A percentile compares a stretch with the other conserved stretches of the same genome.
These are phyloP conservation scores for Serripes groenlandicus DNA, from an alignment of 2,888 invertebrate species.

Conservation along the genomic window DNA sequence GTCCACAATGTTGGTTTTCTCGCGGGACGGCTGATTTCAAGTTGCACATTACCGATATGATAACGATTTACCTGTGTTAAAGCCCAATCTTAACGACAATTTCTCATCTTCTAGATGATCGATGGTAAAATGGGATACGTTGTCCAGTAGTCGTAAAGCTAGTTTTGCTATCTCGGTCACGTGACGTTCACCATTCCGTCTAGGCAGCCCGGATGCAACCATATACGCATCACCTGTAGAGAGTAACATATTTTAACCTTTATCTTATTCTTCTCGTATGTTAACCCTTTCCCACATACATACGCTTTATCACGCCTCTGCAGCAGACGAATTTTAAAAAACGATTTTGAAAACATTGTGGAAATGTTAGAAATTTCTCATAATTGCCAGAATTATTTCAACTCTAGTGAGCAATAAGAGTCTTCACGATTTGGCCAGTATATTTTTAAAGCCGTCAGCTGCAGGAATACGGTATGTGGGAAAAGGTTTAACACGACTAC, in stretches of 20 bases:
- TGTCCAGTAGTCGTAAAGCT: slow-evolving; percentile 67
- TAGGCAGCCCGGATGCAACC: slow-evolving; percentile 76
- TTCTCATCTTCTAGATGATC: slow-evolving; percentile 65
- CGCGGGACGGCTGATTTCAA: too few relatives aligned
- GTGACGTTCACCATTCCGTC: slow-evolving; percentile 71
- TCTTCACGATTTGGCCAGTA: too few relatives aligned
- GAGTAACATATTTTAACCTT: not conserved
- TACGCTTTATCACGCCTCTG: too few relatives aligned
- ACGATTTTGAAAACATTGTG: too few relatives aligned
- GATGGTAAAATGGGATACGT: slow-evolving; percentile 54
- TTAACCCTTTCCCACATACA: not conserved
- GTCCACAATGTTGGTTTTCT: too few relatives aligned
- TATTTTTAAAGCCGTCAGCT: too few relatives aligned
- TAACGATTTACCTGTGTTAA: slow-evolving; percentile 77
- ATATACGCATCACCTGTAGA: slow-evolving; percentile 90
- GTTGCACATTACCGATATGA: not conserved
- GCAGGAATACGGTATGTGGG: too few relatives aligned
- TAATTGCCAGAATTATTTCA: too few relatives aligned
- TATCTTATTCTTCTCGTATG: not conserved
- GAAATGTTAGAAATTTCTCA: too few relatives aligned
- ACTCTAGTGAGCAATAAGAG: too few relatives aligned
- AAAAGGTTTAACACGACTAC: too few relatives aligned
- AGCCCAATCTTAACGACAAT: slow-evolving; percentile 67
- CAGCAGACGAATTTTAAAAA: too few relatives aligned
- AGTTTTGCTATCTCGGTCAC: slow-evolving; percentile 70